Evolutionary conservation across 1,140 invertebrate species (phyloP).

Genomic region (Apis laboriosa): DNA sequence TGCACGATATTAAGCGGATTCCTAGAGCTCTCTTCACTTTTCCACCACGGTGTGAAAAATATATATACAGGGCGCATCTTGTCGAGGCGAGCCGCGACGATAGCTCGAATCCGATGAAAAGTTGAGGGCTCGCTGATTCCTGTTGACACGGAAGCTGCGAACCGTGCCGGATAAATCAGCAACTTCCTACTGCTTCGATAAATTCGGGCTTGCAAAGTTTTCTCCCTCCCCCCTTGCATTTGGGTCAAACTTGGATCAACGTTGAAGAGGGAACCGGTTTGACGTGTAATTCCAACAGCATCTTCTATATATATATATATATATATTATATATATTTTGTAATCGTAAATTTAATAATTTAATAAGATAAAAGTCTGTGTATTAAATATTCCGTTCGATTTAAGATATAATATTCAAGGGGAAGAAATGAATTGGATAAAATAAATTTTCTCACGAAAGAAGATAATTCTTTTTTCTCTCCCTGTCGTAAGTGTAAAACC

Average conservation of each 20-base stretch:
- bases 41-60: too few species aligned
- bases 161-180: neutral
- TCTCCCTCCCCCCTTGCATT: neutral
- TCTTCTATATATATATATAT: neutral
- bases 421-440: too few species aligned
- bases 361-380: too few species aligned
- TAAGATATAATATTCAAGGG: too few species aligned
- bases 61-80: neutral
- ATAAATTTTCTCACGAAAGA: neutral
- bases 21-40: neutral
- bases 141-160: constrained; percentile 33
- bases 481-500: too few species aligned
- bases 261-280: neutral
- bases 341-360: too few species aligned
- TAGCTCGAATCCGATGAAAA: constrained; percentile 20
- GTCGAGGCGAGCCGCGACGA: neutral
- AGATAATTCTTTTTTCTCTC: too few species aligned
- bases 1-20: neutral
- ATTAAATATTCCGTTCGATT: too few species aligned
- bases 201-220: neutral
- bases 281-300: neutral
- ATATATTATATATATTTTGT: too few species aligned
- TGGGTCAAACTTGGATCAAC: neutral
- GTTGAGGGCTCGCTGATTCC: neutral
- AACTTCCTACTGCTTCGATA: neutral